Base-by-base conservation (phyloP, 2,888 invertebrate species). In the Blastobasis lacticolella region DNA sequence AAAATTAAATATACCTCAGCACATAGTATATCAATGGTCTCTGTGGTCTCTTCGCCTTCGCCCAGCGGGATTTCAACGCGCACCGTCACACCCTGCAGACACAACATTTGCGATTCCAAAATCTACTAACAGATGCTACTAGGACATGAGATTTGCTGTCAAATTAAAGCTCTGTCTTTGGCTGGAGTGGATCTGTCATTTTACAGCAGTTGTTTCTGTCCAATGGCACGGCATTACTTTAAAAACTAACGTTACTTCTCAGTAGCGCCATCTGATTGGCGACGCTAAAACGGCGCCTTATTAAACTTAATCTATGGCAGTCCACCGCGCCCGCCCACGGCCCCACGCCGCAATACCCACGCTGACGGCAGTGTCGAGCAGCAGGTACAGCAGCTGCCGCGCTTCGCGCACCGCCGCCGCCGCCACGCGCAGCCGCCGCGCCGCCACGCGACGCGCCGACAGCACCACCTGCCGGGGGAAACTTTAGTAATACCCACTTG, bases 41-140 rank as follows among this genome's bases (percentile, higher is more conserved):
- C 9, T 10, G 44, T 38, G 10, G 10, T n/a, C 8, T 56, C 54
- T 0, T 56, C 54, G 0, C 48, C 67, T 4, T 62, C 73, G 3
- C 79, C 81, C 10, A 76, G 55, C 1, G 82, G 82, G 46, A 83
- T 55, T 51, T 81, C 74, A 37, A 66, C 64, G 1, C 60, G 50
- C 1, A 81, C 57, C 53, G 73, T 74, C 41, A 78, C 50, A 0
- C 81, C 81, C 82, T 82, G 69, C 37, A 54, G 57, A 49, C 54
- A 54, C 50, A 49, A 53, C 48, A 54, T 23, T 23, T 23, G 23
- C 23, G 23, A 23, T 23, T 23, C 23, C 1, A 23, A 23, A 23
- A 23, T 23, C 23, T 23, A 23, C 23, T 23, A 23, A 23, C 23
- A 23, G 23, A 3, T 3, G 23, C 23, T 23, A 23, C 23, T 23